A percentile compares a stretch with the other conserved stretches of the same genome.
These are phyloP conservation scores for Gallinago nigripennis DNA, from an alignment of 2,797 vertebrate species.

Conservation along the genomic window DNA sequence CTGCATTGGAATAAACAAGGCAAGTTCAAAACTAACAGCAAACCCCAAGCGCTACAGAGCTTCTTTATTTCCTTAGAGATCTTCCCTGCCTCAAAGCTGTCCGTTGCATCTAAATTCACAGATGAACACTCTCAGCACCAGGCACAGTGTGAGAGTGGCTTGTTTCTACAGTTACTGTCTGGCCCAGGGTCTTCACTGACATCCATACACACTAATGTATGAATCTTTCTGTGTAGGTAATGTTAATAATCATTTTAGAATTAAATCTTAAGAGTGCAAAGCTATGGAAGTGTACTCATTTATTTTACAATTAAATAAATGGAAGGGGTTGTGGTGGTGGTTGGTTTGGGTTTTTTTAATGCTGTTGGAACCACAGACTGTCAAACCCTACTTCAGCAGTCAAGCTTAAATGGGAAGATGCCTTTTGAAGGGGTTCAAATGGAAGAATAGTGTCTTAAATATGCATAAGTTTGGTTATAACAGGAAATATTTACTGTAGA, in stretches of 20 bases:
- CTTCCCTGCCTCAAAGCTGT: background rate
- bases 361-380: background rate
- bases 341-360: background rate
- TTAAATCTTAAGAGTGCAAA: background rate
- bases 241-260: background rate
- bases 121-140: background rate
- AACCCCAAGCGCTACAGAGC: background rate
- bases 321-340: background rate
- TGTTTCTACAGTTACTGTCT: background rate
- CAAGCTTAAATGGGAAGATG: background rate
- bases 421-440: background rate
- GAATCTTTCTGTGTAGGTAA: background rate
- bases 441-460: background rate
- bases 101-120: background rate
- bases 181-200: background rate
- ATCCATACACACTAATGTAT: background rate
- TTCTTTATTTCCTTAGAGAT: background rate
- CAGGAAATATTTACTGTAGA: background rate
- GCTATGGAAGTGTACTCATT: background rate
- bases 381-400: background rate
- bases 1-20: background rate
- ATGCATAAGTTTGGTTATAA: background rate
- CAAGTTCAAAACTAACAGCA: background rate
- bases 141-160: background rate
- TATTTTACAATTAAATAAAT: background rate